These are phyloP conservation scores for Tribolium madens DNA, from an alignment of 1,140 invertebrate genomes.

Conservation along the genomic window DNA sequence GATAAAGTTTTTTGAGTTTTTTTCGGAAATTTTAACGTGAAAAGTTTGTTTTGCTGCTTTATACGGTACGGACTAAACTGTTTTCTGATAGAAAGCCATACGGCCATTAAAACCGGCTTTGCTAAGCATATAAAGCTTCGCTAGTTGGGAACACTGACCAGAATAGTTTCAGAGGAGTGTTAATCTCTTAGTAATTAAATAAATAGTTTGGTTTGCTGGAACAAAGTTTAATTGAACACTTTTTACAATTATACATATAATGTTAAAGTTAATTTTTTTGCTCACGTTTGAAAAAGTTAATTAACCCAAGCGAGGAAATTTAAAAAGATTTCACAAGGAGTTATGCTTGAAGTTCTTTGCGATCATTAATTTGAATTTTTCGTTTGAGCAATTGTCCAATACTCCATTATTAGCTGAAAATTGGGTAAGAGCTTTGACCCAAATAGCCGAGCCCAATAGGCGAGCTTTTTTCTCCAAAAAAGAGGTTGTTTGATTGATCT, in stretches of 20 bases:
- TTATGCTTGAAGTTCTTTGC: background rate
- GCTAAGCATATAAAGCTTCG: background rate
- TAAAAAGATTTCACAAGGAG: no score
- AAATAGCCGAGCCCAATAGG: background rate
- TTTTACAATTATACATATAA: no score
- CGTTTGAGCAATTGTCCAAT: background rate
- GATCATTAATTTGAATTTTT: background rate
- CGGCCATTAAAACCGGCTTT: background rate
- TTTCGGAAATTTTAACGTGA: background rate
- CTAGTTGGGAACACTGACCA: background rate
- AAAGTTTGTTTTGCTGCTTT: background rate
- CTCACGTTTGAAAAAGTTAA: no score
- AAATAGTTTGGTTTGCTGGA: background rate
- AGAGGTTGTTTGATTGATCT: slow-evolving; percentile 18
- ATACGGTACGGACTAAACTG: background rate
- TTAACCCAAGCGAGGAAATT: no score
- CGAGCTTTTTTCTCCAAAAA: background rate
- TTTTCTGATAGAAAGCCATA: background rate
- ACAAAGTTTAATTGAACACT: no score
- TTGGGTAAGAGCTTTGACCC: background rate
- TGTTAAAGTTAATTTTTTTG: no score
- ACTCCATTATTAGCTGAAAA: background rate
- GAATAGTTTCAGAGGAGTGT: background rate
- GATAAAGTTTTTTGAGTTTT: background rate
- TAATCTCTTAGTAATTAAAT: background rate